Conservation (phyloP, 1,140 invertebrate species). For the Heterodera schachtii region DNA sequence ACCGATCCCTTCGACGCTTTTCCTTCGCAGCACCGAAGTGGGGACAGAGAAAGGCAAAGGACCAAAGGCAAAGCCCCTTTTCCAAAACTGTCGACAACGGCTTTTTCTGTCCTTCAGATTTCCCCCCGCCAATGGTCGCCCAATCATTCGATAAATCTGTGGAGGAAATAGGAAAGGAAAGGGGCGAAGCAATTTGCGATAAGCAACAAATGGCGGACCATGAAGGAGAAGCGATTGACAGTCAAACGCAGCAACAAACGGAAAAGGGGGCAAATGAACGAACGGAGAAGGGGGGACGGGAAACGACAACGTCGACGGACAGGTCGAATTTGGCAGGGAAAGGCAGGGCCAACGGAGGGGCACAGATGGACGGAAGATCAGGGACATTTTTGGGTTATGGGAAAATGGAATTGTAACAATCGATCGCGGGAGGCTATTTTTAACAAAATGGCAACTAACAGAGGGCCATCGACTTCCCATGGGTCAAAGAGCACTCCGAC, state of each 20-base stretch:
- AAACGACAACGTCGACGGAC: too few relatives aligned
- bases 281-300: too few relatives aligned
- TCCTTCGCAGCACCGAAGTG: slow-evolving; percentile 46
- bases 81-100: too few relatives aligned
- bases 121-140: slow-evolving; percentile 33
- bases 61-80: background rate
- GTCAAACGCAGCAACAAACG: background rate
- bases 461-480: background rate
- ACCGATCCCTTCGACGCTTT: slow-evolving; percentile 47
- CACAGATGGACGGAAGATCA: too few relatives aligned
- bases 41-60: too few relatives aligned
- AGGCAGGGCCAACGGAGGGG: too few relatives aligned
- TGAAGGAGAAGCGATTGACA: background rate
- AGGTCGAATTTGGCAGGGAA: too few relatives aligned
- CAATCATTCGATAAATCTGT: slow-evolving; percentile 48
- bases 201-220: background rate
- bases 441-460: background rate
- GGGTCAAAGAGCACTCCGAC: background rate
- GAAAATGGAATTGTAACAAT: too few relatives aligned
- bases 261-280: background rate
- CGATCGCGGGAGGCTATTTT: too few relatives aligned
- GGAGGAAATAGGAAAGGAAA: background rate
- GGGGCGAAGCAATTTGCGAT: background rate
- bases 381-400: too few relatives aligned
- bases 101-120: background rate